Conservation (phyloP, 2,888 invertebrate genomes). For the Chloroclysta siterata region DNA sequence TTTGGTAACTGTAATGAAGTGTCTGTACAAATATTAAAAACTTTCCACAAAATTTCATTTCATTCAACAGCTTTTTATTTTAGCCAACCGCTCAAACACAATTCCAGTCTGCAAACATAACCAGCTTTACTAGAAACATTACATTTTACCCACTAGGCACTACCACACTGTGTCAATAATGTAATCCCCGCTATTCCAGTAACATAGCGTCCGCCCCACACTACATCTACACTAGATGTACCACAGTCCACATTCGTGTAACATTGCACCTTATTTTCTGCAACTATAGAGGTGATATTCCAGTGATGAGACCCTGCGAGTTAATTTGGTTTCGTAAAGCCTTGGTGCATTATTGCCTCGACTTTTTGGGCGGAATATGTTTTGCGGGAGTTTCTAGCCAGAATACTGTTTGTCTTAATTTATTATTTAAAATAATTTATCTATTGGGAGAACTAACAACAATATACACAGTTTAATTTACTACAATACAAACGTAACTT, state of each 20-base stretch:
- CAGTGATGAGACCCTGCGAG: conserved; percentile 8
- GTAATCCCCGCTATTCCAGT: conserved; percentile 30
- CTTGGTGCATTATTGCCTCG: conserved; percentile 38
- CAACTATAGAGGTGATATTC: conserved; percentile 15
- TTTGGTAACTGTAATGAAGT: too few relatives aligned
- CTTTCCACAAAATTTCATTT: too few relatives aligned
- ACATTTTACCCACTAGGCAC: conserved; percentile 1
- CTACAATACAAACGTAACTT: too few relatives aligned
- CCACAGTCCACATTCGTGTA: conserved; percentile 10
- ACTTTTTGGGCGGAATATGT: conserved; percentile 32
- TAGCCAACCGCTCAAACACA: not conserved
- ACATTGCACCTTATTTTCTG: conserved; percentile 6
- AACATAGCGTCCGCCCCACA: conserved; percentile 27
- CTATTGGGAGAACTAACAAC: too few relatives aligned
- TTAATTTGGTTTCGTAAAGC: conserved; percentile 41
- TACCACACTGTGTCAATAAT: conserved; percentile 22
- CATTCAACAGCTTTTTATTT: not conserved
- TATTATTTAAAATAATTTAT: too few relatives aligned
- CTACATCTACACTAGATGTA: conserved; percentile 22
- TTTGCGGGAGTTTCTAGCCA: conserved; percentile 8
- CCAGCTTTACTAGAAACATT: not conserved
- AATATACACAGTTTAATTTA: too few relatives aligned
- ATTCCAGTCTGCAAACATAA: not conserved
- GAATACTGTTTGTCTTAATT: conserved; percentile 9
- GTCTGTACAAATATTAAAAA: too few relatives aligned